A percentile compares a stretch with the other conserved stretches of the same genome.
Conservation (phyloP, 1,140 invertebrate genomes). For the Mizuhopecten yessoensis region DNA sequence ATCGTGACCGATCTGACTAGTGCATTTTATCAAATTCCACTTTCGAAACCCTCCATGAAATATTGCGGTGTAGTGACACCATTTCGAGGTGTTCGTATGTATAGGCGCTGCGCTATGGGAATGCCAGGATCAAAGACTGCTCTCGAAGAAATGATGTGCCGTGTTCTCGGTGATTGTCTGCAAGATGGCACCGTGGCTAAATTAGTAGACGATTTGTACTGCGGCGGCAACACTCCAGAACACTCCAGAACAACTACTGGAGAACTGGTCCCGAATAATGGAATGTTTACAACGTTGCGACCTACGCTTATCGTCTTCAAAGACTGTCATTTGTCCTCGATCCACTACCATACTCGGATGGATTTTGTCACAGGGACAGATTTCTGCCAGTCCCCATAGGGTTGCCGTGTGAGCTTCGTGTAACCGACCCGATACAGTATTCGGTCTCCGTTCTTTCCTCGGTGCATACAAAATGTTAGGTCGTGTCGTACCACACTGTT, state of each 20-base stretch:
- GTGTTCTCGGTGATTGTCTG: constrained; percentile 48
- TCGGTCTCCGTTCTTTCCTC: constrained; percentile 56
- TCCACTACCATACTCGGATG: constrained; percentile 63
- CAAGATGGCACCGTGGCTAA: not conserved
- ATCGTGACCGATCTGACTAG: constrained; percentile 57
- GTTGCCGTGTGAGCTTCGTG: constrained; percentile 53
- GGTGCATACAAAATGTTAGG: constrained; percentile 64
- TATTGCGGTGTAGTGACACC: constrained; percentile 60
- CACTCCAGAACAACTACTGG: not conserved
- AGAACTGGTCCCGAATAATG: not conserved
- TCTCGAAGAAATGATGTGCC: constrained; percentile 4
- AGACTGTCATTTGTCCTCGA: constrained; percentile 60
- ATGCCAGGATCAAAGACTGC: constrained; percentile 51
- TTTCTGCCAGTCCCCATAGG: constrained; percentile 63
- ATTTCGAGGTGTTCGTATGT: constrained; percentile 57
- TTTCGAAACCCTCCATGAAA: constrained; percentile 53
- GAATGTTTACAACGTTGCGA: constrained; percentile 42
- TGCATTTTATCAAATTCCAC: constrained; percentile 59
- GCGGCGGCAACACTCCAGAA: not conserved
- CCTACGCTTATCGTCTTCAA: constrained; percentile 51
- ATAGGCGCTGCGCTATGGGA: constrained; percentile 58
- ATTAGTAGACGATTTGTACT: not conserved
- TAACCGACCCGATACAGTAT: constrained; percentile 54
- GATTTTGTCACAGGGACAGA: constrained; percentile 52
- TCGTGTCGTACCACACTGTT: constrained; percentile 63